Evolutionary conservation across 2,888 invertebrate species (phyloP).

Genomic region (Crocallis elinguaria): DNA sequence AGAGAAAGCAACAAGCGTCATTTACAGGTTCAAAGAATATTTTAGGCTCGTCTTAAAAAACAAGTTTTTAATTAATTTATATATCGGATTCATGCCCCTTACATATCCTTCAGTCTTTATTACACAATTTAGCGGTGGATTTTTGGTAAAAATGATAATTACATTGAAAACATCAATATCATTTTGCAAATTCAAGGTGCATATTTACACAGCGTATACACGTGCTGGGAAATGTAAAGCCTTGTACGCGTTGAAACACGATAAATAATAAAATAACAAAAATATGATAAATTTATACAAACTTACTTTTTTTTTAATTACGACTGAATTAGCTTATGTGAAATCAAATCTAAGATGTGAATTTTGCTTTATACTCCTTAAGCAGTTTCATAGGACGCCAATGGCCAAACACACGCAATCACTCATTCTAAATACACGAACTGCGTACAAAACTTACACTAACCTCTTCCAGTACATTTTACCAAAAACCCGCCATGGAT

Average conservation of each 20-base stretch:
- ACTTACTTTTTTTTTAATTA: no score
- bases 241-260: neutral
- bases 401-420: no score
- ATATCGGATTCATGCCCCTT: slow-evolving; percentile 48
- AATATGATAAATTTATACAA: no score
- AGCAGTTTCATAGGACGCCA: neutral
- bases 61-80: slow-evolving; percentile 46
- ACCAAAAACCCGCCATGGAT: slow-evolving; percentile 11
- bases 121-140: slow-evolving; percentile 40
- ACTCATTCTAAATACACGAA: neutral
- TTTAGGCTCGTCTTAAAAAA: slow-evolving; percentile 50
- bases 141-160: slow-evolving; percentile 26
- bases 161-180: no score
- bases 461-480: neutral
- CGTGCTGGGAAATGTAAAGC: neutral
- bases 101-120: slow-evolving; percentile 68
- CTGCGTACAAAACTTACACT: neutral
- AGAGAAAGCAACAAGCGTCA: slow-evolving; percentile 12
- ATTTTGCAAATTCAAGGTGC: no score
- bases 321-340: no score
- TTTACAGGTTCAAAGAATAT: slow-evolving; percentile 33
- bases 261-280: no score
- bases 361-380: neutral
- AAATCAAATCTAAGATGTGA: no score
- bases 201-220: neutral